A percentile compares a stretch with the other conserved stretches of the same genome.
These are phyloP conservation scores for Acanthopagrus latus DNA, from an alignment of 2,797 vertebrate species.

Conservation along the genomic window DNA sequence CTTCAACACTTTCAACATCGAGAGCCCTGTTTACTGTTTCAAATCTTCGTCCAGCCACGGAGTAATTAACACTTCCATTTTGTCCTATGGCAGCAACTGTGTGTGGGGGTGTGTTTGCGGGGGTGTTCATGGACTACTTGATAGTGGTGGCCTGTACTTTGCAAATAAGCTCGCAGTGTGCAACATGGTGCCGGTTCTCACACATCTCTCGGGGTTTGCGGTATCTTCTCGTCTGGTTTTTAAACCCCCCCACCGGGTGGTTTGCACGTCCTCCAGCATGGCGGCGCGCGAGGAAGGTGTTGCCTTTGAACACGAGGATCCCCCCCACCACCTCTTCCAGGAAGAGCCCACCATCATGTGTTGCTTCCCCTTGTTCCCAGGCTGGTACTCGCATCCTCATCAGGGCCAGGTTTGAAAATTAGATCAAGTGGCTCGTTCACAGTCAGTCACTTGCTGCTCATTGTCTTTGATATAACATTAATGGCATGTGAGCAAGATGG, in stretches of 20 bases:
- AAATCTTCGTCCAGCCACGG: constrained; percentile 41
- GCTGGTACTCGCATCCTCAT: constrained; percentile 58
- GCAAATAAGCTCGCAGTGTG: constrained; percentile 62
- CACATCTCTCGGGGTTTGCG: constrained; percentile 50
- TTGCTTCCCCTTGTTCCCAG: constrained; percentile 51
- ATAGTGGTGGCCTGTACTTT: constrained; percentile 63
- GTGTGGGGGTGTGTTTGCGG: constrained; percentile 52
- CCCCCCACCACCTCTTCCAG: constrained; percentile 31
- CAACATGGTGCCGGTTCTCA: constrained; percentile 43
- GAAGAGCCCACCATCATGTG: constrained; percentile 36
- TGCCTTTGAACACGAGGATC: constrained; percentile 53
- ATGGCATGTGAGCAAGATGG: constrained; percentile 51
- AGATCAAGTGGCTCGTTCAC: constrained; percentile 67
- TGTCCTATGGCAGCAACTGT: constrained; percentile 46
- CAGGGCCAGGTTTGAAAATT: constrained; percentile 63
- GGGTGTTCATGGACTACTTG: constrained; percentile 54
- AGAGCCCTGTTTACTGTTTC: constrained; percentile 37
- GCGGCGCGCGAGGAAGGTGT: constrained; percentile 27
- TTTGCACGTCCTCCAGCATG: constrained; percentile 46
- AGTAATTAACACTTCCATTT: constrained; percentile 62
- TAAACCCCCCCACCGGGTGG: constrained; percentile 41
- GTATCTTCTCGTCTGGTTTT: constrained; percentile 31
- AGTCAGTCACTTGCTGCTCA: constrained; percentile 45
- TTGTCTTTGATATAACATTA: constrained; percentile 64
- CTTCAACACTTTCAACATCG: constrained; percentile 40